Percentiles rank a stretch among this genome's conserved stretches.
Conservation (phyloP, 1,140 invertebrate species). For the Caenorhabditis remanei region DNA sequence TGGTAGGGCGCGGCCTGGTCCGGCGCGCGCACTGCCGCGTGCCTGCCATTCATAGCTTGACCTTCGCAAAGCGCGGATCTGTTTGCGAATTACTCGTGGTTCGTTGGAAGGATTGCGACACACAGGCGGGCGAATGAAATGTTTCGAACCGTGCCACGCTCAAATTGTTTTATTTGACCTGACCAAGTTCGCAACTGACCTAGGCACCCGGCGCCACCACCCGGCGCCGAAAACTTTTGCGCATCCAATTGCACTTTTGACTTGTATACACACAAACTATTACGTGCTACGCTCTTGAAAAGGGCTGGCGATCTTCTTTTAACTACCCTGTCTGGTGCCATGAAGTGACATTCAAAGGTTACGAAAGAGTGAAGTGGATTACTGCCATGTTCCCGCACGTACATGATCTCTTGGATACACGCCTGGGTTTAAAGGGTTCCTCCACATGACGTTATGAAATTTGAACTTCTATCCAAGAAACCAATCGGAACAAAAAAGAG, state of each 20-base stretch:
- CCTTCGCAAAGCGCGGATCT: slow-evolving; percentile 34
- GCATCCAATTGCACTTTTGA: slow-evolving; percentile 18
- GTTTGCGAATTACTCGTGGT: slow-evolving; percentile 50
- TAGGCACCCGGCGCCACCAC: slow-evolving; percentile 26
- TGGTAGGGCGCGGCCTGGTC: slow-evolving; percentile 40
- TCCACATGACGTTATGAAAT: slow-evolving; percentile 45
- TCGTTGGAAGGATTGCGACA: neutral
- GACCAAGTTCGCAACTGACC: slow-evolving; percentile 37
- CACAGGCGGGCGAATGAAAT: neutral
- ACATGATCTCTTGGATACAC: slow-evolving; percentile 2
- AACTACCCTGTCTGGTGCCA: neutral
- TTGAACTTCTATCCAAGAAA: slow-evolving; percentile 35
- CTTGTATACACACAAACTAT: slow-evolving; percentile 28
- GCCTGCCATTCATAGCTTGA: slow-evolving; percentile 44
- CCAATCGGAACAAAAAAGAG: slow-evolving; percentile 46
- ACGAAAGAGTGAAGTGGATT: neutral
- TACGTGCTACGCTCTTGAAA: neutral
- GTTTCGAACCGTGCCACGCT: slow-evolving; percentile 44
- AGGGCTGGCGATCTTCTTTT: neutral
- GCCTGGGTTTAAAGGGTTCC: neutral
- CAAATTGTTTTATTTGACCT: slow-evolving; percentile 50
- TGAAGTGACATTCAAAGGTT: slow-evolving; percentile 36
- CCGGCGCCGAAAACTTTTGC: slow-evolving; percentile 9
- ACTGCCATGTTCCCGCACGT: neutral
- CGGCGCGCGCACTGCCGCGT: slow-evolving; percentile 18